Base-by-base conservation (phyloP, 2,113 vertebrate genomes). In the Pteruthius melanotis region DNA sequence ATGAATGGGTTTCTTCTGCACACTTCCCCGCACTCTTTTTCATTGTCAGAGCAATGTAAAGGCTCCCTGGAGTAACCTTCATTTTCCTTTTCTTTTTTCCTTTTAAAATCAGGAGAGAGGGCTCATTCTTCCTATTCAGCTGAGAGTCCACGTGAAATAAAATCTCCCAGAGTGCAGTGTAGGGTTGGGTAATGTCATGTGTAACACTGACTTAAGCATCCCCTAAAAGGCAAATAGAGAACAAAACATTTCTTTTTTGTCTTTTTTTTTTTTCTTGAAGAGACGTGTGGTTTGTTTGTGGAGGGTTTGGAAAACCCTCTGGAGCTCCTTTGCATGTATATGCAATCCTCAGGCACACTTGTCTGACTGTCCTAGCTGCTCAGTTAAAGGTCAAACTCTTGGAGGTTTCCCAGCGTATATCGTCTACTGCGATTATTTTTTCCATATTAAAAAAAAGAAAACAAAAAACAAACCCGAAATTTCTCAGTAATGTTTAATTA, bases 341-440 rank as follows among this genome's bases (percentile, higher is more conserved):
- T 70, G 54, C 77, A 56, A 6, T 74, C 85, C 69, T 83, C 52
- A 20, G 63, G 85, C 90, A 33, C 33, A n/a, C 79, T 96, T 70
- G 54, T 56, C 79, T 82, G 24, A 27, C 78, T 91, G 83, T 94
- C 91, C 82, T 94, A n/a, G 45, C 88, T 93, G 90, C 64, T 86
- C 56, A 88, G 49, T 63, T 89, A 96, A 95, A 97, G 96, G 95
- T 95, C 96, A 93, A 9, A 84, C 64, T 83, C 90, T 84, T 94
- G 96, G 94, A 93, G 79, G 40, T 71, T 91, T 97, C 93, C 93
- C 96, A 95, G 4, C 3, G 4, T 92, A 63, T 92, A 94, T 95
- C 53, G 3, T 82, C 87, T 84, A n/a, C 72, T 11, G 2, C 24
- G 53, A 83, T 84, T 75, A 49, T 70, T 91, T 96, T 95, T 96